Conservation (phyloP, 2,888 invertebrate species). For the Lobophora halterata region DNA sequence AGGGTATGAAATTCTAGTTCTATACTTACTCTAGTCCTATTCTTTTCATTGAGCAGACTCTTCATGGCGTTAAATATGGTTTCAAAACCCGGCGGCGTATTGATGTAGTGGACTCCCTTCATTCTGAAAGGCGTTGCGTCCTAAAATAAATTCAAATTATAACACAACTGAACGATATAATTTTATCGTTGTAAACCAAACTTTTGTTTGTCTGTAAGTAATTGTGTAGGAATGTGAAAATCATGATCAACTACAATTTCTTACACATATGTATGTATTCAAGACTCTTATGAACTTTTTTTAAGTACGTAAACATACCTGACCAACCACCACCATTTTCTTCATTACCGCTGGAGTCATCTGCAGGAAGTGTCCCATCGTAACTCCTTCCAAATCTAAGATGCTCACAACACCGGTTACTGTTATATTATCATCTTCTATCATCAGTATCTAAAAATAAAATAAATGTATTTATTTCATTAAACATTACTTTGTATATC, state of each 20-base stretch:
- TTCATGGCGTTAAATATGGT: slow-evolving; percentile 76
- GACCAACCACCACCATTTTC: slow-evolving; percentile 64
- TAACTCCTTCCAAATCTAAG: slow-evolving; percentile 73
- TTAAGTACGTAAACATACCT: slow-evolving; percentile 43
- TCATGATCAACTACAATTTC: too few species aligned
- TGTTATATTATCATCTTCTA: slow-evolving; percentile 76
- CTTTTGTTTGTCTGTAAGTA: too few species aligned
- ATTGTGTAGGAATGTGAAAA: neutral
- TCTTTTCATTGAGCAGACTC: slow-evolving; percentile 79
- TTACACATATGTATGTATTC: too few species aligned
- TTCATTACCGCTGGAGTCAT: slow-evolving; percentile 76
- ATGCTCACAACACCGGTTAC: slow-evolving; percentile 66
- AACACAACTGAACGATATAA: too few species aligned
- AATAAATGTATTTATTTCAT: too few species aligned
- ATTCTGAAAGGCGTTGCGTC: slow-evolving; percentile 80
- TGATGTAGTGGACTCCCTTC: slow-evolving; percentile 81
- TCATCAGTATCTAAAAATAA: slow-evolving; percentile 57
- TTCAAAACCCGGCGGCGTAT: slow-evolving; percentile 79
- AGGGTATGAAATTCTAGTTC: neutral
- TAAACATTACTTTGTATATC: too few species aligned
- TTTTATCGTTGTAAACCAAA: too few species aligned
- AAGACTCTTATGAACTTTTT: too few species aligned
- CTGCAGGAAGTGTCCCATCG: slow-evolving; percentile 73
- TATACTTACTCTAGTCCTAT: slow-evolving; percentile 74
- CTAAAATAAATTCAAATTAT: slow-evolving; percentile 65